Percentiles rank a stretch among this genome's conserved stretches.
Evolutionary conservation across 2,888 invertebrate genomes (phyloP).

Genomic region (Thymelicus sylvestris): DNA sequence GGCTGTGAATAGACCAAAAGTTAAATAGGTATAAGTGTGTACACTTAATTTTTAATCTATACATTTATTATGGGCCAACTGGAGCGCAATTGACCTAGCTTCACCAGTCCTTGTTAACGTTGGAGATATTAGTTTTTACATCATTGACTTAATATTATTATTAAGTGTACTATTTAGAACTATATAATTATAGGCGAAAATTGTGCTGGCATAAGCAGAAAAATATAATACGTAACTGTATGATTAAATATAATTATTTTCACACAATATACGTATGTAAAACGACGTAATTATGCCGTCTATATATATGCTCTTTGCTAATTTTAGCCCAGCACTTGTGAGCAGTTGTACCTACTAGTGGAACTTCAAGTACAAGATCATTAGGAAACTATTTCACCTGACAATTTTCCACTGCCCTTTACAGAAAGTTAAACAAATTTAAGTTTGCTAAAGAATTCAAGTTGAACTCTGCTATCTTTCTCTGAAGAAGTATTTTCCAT

Average conservation of each 20-base stretch:
- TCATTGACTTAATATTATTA: too few species aligned
- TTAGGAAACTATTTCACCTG: slow-evolving; percentile 24
- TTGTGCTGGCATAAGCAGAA: too few species aligned
- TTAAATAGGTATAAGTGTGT: too few species aligned
- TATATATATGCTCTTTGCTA: slow-evolving; percentile 23
- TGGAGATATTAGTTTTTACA: too few species aligned
- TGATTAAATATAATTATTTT: neutral
- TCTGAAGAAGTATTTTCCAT: neutral
- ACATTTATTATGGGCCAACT: too few species aligned
- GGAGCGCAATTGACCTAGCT: too few species aligned
- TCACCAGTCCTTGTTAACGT: too few species aligned
- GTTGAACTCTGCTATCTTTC: neutral
- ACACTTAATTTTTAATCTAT: too few species aligned
- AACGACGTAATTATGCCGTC: slow-evolving; percentile 1
- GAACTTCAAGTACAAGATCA: slow-evolving; percentile 16
- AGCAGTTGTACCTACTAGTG: neutral
- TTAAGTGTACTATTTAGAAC: too few species aligned
- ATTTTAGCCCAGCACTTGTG: slow-evolving; percentile 26
- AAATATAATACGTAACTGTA: too few species aligned
- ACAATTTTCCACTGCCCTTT: neutral
- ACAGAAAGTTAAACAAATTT: neutral
- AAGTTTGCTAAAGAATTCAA: neutral
- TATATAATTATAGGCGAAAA: too few species aligned
- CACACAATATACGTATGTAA: neutral
- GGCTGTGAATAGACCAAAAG: too few species aligned